phyloP scores from a whole-genome alignment of 2,888 invertebrate species.

The Drosophila mettleri region DNA sequence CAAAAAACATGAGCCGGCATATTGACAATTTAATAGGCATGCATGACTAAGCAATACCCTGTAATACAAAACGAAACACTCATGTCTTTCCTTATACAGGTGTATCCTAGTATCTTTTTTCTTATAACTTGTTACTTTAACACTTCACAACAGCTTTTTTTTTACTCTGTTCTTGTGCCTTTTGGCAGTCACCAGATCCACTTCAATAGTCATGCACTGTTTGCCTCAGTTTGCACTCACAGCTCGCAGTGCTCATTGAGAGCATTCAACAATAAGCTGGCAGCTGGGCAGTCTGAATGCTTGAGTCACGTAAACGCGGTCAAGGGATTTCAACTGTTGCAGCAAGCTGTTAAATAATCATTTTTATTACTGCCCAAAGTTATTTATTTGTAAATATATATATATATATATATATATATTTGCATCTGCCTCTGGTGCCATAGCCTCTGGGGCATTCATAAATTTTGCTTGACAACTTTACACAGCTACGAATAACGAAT shows the following conservation, averaged over 20 bases:
- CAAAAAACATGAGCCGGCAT: slow-evolving; percentile 32
- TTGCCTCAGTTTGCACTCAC: slow-evolving; percentile 26
- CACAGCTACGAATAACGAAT: not conserved
- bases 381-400: slow-evolving; percentile 26
- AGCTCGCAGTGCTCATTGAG: slow-evolving; percentile 26
- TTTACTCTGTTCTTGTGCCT: slow-evolving; percentile 3
- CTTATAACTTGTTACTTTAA: slow-evolving; percentile 3
- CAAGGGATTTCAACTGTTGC: slow-evolving; percentile 8
- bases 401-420: slow-evolving; percentile 5
- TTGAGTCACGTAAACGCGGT: slow-evolving; percentile 31
- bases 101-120: not conserved
- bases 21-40: not conserved
- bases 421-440: not conserved
- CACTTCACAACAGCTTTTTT: slow-evolving; percentile 11
- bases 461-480: slow-evolving; percentile 56
- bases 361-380: slow-evolving; percentile 26
- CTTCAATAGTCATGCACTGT: slow-evolving; percentile 46
- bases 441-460: slow-evolving; percentile 32
- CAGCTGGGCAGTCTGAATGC: not conserved
- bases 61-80: no score
- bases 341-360: slow-evolving; percentile 17
- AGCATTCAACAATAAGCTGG: slow-evolving; percentile 64
- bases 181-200: slow-evolving; percentile 19
- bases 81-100: no score
- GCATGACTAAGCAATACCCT: slow-evolving; percentile 15